These are phyloP conservation scores for Andrena flavipes DNA, from an alignment of 2,888 invertebrate species.

Conservation along the genomic window DNA sequence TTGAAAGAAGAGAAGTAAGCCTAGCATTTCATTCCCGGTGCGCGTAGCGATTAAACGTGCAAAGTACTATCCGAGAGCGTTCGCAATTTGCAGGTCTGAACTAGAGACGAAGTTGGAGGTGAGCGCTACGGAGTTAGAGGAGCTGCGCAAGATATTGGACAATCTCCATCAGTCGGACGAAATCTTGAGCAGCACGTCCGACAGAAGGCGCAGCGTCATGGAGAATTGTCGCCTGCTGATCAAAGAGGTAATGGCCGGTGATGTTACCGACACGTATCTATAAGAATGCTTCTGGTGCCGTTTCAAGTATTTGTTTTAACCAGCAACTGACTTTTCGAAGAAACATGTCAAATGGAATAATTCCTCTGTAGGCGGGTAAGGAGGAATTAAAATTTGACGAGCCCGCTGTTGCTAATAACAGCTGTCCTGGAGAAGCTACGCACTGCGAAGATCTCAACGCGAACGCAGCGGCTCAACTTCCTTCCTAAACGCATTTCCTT, in stretches of 20 bases:
- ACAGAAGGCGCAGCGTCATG: slow-evolving; percentile 75
- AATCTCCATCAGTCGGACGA: slow-evolving; percentile 74
- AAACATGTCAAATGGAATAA: slow-evolving; percentile 72
- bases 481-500: slow-evolving; percentile 61
- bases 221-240: slow-evolving; percentile 77
- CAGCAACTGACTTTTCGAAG: slow-evolving; percentile 60
- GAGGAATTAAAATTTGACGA: slow-evolving; percentile 72
- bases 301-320: slow-evolving; percentile 58
- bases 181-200: slow-evolving; percentile 71
- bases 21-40: slow-evolving; percentile 5
- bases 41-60: not conserved
- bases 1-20: slow-evolving; percentile 88
- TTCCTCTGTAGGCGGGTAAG: slow-evolving; percentile 73
- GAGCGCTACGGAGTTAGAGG: slow-evolving; percentile 73
- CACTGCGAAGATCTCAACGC: slow-evolving; percentile 73
- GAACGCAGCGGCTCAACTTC: slow-evolving; percentile 67
- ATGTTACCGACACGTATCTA: slow-evolving; percentile 65
- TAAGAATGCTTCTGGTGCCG: slow-evolving; percentile 54
- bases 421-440: slow-evolving; percentile 55
- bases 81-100: slow-evolving; percentile 73
- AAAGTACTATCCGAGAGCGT: not conserved
- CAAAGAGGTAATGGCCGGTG: slow-evolving; percentile 75
- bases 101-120: slow-evolving; percentile 80
- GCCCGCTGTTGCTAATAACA: slow-evolving; percentile 65
- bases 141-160: slow-evolving; percentile 74